Conservation (phyloP, 53 echinoderm and acorn worm species). For the Hippasteria phrygiana region DNA sequence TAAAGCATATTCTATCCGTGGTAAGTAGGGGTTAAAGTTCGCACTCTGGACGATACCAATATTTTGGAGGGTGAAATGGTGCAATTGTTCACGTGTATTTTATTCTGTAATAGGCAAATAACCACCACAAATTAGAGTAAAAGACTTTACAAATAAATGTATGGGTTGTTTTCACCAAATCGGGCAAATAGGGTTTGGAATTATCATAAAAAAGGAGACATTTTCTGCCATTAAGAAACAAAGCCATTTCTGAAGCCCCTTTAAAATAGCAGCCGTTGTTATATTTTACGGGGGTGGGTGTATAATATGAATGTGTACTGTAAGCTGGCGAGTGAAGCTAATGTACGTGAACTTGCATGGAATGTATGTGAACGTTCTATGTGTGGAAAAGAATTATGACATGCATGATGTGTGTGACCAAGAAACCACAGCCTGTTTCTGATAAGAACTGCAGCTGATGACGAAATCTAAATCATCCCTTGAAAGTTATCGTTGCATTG, state of each 20-base stretch:
- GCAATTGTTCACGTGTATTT: background rate
- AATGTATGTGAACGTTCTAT: background rate
- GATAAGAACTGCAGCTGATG: no score
- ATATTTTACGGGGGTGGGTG: no score
- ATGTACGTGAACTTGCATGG: background rate
- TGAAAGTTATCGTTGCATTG: no score
- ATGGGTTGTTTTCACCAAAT: no score
- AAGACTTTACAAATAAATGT: no score
- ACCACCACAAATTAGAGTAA: background rate
- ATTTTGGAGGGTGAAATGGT: constrained; percentile 1
- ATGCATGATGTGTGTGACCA: background rate
- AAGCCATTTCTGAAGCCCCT: no score
- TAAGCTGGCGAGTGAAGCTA: background rate
- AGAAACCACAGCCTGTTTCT: no score
- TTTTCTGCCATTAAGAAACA: no score
- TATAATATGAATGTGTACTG: background rate
- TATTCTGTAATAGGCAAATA: background rate
- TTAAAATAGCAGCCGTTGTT: no score
- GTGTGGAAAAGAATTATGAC: background rate
- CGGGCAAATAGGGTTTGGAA: no score
- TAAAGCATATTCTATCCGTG: background rate
- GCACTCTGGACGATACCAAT: constrained; percentile 29
- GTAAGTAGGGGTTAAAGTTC: constrained; percentile 44
- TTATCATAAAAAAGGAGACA: no score
- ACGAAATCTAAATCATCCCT: no score